These are phyloP conservation scores for Diarsia brunnea DNA, from an alignment of 2,888 invertebrate species.

Conservation along the genomic window DNA sequence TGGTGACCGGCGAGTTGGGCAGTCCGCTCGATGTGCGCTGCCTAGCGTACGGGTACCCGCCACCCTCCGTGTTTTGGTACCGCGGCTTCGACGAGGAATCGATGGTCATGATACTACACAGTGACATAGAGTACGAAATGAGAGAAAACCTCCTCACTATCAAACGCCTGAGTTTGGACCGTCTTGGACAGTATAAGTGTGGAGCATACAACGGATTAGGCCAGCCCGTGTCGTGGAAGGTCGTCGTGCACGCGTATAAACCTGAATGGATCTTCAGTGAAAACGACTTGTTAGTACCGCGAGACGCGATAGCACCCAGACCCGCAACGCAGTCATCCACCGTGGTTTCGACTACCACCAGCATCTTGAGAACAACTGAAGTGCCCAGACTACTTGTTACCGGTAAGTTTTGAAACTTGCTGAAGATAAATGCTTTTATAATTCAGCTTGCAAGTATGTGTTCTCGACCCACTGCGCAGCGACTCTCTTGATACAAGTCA, in stretches of 20 bases:
- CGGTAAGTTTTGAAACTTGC: background rate
- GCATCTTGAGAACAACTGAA: background rate
- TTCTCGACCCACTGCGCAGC: no score
- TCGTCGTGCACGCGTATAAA: slow-evolving; percentile 93
- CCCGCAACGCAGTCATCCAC: slow-evolving; percentile 65
- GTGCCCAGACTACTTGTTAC: background rate
- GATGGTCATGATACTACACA: slow-evolving; percentile 94
- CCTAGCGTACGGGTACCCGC: slow-evolving; percentile 95
- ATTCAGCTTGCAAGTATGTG: no score
- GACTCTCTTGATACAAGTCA: no score
- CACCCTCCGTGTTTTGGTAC: slow-evolving; percentile 96
- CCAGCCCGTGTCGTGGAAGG: slow-evolving; percentile 94
- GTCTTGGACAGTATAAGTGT: slow-evolving; percentile 96
- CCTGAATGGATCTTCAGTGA: slow-evolving; percentile 90
- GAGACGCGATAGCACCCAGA: slow-evolving; percentile 32
- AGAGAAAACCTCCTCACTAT: slow-evolving; percentile 94
- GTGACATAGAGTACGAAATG: slow-evolving; percentile 93
- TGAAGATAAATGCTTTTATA: no score
- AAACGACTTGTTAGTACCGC: slow-evolving; percentile 59
- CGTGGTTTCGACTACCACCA: slow-evolving; percentile 49
- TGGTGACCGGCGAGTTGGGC: slow-evolving; percentile 93
- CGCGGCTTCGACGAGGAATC: slow-evolving; percentile 92
- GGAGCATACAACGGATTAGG: slow-evolving; percentile 96
- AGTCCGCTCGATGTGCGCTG: slow-evolving; percentile 93
- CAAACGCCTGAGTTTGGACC: slow-evolving; percentile 92